These are phyloP conservation scores for Erpetoichthys calabaricus DNA, from an alignment of 2,797 vertebrate genomes.

Conservation along the genomic window DNA sequence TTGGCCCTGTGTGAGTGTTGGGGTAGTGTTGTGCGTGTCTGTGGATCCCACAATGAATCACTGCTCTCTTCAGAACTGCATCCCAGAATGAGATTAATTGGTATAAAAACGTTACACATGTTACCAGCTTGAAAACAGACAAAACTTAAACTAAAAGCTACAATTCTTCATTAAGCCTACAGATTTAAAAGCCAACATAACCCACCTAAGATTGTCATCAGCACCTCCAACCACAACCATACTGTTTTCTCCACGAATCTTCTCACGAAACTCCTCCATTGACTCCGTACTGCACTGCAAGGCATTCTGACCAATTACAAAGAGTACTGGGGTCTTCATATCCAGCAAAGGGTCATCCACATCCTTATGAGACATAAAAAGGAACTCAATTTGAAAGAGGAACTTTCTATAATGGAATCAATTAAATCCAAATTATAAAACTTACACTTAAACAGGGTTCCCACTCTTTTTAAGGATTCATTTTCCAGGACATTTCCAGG, in stretches of 20 bases:
- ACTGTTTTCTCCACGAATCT: constrained; percentile 86
- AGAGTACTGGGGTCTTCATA: constrained; percentile 93
- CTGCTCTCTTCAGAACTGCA: too few species aligned
- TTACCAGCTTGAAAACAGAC: too few species aligned
- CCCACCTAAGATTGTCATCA: constrained; percentile 86
- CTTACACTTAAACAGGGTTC: background rate
- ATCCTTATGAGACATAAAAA: constrained; percentile 48
- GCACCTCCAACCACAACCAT: constrained; percentile 91
- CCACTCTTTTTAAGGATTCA: too few species aligned
- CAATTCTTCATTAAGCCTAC: background rate
- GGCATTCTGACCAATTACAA: constrained; percentile 86
- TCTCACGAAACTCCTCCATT: constrained; percentile 96
- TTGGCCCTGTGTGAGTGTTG: too few species aligned
- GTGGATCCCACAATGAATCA: too few species aligned
- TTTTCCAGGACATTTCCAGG: too few species aligned
- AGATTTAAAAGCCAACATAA: background rate
- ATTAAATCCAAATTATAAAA: background rate
- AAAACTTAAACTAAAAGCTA: too few species aligned
- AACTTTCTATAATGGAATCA: too few species aligned
- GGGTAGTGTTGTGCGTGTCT: too few species aligned
- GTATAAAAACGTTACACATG: too few species aligned
- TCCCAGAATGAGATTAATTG: too few species aligned
- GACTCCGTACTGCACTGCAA: constrained; percentile 78
- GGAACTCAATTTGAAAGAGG: background rate
- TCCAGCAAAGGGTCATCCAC: constrained; percentile 91